Base-by-base conservation (phyloP, 2,113 vertebrate genomes). In the Oostethus manadensis region DNA sequence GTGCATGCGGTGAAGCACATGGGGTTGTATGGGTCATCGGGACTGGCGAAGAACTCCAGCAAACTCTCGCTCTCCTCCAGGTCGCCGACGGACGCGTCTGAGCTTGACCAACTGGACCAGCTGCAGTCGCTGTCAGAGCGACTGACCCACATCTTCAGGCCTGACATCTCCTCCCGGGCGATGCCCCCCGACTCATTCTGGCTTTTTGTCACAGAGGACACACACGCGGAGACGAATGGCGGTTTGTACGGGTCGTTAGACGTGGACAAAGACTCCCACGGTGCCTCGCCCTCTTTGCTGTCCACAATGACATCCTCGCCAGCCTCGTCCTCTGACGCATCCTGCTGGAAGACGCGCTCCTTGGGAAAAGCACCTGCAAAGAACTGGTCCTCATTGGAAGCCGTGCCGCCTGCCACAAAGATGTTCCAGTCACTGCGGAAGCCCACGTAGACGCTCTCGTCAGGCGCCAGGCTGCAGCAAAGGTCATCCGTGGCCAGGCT, bases 21-120 rank as follows among this genome's bases (percentile, higher is more conserved):
- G 22, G 88, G 91, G 56, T 90, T 88, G 68, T 89, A 91, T 7
- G 89, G 88, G 79, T 92, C 88, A 14, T 60, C 65, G 0, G 84
- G 71, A 13, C 51, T 68, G 64, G 73, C 74, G 66, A 91, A 89
- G 26, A 88, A 80, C 29, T 92, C 87, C 87, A 89, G 84, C 1
- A 90, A 84, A 46, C 68, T 71, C 57, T 90, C 83, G 20, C 60
- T 86, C 51, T 91, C 86, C 42, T 89, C 90, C 20, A 82, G 48
- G 40, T 87, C 88, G 0, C 82, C 62, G 16, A 74, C 73, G 0
- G 89, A 91, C 4, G 80, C 65, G 1, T 88, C 84, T 0, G 88
- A 90, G 33, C 88, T 82, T 53, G 82, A 60, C 88, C 89, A 90
- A 51, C 85, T 87, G 49, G 82, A 73, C 88, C 89, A 90, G 53